phyloP scores from a whole-genome alignment of 37 sponge, comb jelly and placozoan species.

The Spongilla lacustris region DNA sequence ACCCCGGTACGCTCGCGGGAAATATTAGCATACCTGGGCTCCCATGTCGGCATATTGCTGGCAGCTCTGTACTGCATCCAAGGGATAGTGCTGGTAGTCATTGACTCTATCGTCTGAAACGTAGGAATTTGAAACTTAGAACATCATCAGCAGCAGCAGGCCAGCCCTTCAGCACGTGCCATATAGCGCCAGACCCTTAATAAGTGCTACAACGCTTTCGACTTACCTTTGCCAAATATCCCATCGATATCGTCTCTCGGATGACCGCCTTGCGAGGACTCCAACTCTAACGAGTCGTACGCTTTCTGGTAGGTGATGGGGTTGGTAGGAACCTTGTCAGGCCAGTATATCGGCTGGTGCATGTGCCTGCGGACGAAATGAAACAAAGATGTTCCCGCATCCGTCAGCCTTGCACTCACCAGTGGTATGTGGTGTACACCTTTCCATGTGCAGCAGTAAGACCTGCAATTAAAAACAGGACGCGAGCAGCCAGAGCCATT shows the following conservation, averaged over 20 bases:
- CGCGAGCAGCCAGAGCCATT: not conserved
- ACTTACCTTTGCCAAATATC: constrained; percentile 69
- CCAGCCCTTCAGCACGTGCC: too few relatives aligned
- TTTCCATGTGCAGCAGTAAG: not conserved
- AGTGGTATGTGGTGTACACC: constrained; percentile 30
- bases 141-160: not conserved
- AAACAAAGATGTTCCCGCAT: not conserved
- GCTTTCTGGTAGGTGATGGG: constrained; percentile 71
- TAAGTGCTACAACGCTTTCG: not conserved
- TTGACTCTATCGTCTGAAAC: constrained; percentile 60
- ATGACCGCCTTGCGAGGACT: constrained; percentile 58
- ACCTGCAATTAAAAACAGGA: not conserved
- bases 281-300: constrained; percentile 53
- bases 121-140: not conserved
- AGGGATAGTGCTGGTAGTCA: constrained; percentile 73
- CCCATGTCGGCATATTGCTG: constrained; percentile 51
- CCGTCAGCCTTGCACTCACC: not conserved
- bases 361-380: constrained; percentile 44
- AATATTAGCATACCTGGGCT: constrained; percentile 40
- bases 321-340: constrained; percentile 52
- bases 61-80: constrained; percentile 67
- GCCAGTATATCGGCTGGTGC: constrained; percentile 78
- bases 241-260: constrained; percentile 53
- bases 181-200: too few relatives aligned
- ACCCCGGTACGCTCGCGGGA: not conserved